A percentile compares a stretch with the other conserved stretches of the same genome.
Evolutionary conservation across 2,113 vertebrate species (phyloP).

Genomic region (Elaphurus davidianus): DNA sequence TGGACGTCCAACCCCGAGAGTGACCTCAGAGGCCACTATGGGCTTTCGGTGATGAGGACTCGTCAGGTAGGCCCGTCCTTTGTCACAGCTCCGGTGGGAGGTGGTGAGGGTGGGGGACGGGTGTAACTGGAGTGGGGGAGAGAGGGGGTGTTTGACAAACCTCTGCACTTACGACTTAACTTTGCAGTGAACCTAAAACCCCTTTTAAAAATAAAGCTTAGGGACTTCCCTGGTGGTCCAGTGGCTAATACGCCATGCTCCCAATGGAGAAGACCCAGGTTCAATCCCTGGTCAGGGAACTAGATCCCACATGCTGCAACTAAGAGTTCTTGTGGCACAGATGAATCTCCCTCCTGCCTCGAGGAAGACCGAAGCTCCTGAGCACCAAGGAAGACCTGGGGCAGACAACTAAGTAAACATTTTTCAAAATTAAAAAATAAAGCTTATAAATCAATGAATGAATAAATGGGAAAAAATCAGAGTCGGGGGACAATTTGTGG

Average conservation of each 20-base stretch:
- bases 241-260: fast-evolving
- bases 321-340: background rate
- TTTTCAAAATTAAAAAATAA: background rate
- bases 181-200: background rate
- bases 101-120: fast-evolving
- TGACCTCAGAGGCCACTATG: fast-evolving
- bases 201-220: background rate
- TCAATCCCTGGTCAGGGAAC: background rate
- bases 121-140: fast-evolving
- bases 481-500: background rate
- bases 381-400: background rate
- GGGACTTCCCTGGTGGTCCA: background rate
- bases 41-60: fast-evolving
- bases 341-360: background rate
- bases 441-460: background rate
- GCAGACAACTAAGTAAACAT: fast-evolving
- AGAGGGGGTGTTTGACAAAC: fast-evolving
- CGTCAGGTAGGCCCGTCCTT: fast-evolving
- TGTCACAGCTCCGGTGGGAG: fast-evolving
- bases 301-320: background rate
- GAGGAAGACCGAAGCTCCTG: background rate
- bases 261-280: background rate
- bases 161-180: too few relatives aligned
- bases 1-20: fast-evolving
- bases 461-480: background rate